Conservation (phyloP, 23 tunicate species). For the Halocynthia aurantium region DNA sequence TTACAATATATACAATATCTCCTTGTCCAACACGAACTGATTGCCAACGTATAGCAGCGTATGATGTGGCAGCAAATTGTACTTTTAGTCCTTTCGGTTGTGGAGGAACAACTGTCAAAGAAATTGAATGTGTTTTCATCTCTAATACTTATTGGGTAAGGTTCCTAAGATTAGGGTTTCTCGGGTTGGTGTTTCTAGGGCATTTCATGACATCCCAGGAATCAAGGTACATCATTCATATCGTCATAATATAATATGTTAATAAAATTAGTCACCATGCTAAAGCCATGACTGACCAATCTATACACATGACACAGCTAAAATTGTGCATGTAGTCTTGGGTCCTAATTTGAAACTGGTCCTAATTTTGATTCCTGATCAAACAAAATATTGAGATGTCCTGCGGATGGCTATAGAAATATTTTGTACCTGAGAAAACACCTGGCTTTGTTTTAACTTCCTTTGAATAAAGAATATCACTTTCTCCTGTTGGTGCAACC, state of each 20-base stretch:
- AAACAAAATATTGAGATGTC: background rate
- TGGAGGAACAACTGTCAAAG: background rate
- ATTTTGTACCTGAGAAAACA: background rate
- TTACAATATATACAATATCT: constrained; percentile 3
- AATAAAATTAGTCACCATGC: background rate
- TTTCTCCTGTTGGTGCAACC: background rate
- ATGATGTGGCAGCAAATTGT: constrained; percentile 7
- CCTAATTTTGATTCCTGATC: too few relatives aligned
- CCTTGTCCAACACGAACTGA: background rate
- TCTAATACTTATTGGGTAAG: background rate
- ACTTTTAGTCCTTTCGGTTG: constrained; percentile 10
- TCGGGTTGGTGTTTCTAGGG: background rate
- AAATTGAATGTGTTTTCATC: background rate
- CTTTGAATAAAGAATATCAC: background rate
- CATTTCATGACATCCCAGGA: too few relatives aligned
- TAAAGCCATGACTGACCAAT: background rate
- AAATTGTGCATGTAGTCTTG: too few relatives aligned
- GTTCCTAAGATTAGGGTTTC: background rate
- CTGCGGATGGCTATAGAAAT: background rate
- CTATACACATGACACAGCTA: too few relatives aligned
- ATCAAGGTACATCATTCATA: too few relatives aligned
- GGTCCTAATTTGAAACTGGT: too few relatives aligned
- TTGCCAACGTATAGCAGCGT: constrained; percentile 8
- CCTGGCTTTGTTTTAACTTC: constrained; percentile 2
- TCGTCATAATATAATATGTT: too few relatives aligned